A percentile compares a stretch with the other conserved stretches of the same genome.
Evolutionary conservation across 2,113 vertebrate genomes (phyloP).

Genomic region (Ancistrus triradiatus): DNA sequence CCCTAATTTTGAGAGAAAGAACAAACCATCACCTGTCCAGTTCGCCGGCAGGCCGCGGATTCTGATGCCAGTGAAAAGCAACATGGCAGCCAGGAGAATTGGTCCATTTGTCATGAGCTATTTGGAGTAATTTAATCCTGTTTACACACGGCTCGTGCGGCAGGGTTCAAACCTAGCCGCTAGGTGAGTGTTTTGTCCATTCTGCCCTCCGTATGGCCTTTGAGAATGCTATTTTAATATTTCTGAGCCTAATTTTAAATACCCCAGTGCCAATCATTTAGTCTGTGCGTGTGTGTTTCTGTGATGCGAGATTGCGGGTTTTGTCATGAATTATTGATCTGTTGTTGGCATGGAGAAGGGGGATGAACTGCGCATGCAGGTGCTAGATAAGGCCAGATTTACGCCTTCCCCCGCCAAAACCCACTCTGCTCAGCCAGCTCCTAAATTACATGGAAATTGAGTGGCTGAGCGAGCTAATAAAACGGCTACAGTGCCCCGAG

Average conservation of each 20-base stretch:
- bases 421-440: conserved; percentile 60
- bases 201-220: neutral
- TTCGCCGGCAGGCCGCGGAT: neutral
- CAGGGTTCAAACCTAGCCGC: neutral
- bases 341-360: conserved; percentile 70
- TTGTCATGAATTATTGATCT: conserved; percentile 78
- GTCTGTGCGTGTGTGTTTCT: neutral
- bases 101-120: conserved; percentile 45
- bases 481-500: conserved; percentile 55
- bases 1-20: too few relatives aligned
- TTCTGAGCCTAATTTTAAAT: conserved; percentile 65
- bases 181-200: conserved; percentile 9
- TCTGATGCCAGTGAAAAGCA: conserved; percentile 1
- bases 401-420: conserved; percentile 71
- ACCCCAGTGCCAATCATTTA: conserved; percentile 61
- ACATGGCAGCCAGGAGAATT: conserved; percentile 18
- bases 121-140: conserved; percentile 46
- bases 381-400: conserved; percentile 77
- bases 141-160: neutral
- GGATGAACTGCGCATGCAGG: conserved; percentile 71
- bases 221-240: conserved; percentile 43
- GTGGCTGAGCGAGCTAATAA: conserved; percentile 70
- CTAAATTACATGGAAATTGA: conserved; percentile 76
- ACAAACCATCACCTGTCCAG: neutral
- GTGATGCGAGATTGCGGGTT: conserved; percentile 56